Evolutionary conservation across 2,888 invertebrate genomes (phyloP).

Genomic region (Apamea crenata): DNA sequence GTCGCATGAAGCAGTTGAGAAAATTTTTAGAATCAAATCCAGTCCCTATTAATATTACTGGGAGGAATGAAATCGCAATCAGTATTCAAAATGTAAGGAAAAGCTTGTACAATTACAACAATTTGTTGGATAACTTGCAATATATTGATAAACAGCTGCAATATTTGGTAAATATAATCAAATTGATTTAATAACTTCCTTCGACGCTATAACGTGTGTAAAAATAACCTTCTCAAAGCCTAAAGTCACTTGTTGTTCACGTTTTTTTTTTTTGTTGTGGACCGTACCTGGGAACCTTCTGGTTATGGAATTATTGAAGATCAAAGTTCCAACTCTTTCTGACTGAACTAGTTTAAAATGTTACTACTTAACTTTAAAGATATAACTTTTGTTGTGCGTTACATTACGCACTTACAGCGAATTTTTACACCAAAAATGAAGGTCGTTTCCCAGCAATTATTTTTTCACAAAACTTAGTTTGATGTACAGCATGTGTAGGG

Average conservation of each 20-base stretch:
- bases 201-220: neutral
- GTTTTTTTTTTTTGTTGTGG: neutral
- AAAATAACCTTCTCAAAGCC: neutral
- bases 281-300: neutral
- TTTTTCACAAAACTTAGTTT: no score
- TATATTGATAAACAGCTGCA: slow-evolving; percentile 1
- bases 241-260: neutral
- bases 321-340: neutral
- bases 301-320: neutral
- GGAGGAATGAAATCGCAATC: neutral
- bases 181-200: neutral
- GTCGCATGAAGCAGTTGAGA: slow-evolving; percentile 9
- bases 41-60: slow-evolving; percentile 25
- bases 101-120: slow-evolving; percentile 49
- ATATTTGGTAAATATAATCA: slow-evolving; percentile 3
- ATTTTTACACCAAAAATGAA: no score
- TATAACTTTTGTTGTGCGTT: no score
- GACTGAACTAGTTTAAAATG: neutral
- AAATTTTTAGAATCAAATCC: slow-evolving; percentile 6
- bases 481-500: neutral
- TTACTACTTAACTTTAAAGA: neutral
- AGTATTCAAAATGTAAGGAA: slow-evolving; percentile 32
- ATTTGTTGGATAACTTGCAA: slow-evolving; percentile 18
- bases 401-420: no score
- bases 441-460: no score